Evolutionary conservation across 2,113 vertebrate species (phyloP).

Genomic region (Struthio camelus): DNA sequence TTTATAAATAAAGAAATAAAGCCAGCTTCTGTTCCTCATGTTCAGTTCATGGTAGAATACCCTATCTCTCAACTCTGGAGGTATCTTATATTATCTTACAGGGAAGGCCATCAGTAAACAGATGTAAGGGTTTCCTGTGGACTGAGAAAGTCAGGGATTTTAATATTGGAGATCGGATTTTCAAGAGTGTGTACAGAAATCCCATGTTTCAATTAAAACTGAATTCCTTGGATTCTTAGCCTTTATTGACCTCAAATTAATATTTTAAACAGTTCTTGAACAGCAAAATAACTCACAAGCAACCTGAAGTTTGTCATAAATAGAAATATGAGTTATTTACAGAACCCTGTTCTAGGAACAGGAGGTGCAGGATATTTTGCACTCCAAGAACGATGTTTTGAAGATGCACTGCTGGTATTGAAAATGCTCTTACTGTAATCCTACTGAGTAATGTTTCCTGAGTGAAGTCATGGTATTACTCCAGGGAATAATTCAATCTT

Average conservation of each 20-base stretch:
- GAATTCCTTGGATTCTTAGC: neutral
- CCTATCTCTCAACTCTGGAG: neutral
- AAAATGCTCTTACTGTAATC: constrained; percentile 11
- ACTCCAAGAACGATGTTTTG: constrained; percentile 45
- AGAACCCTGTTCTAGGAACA: neutral
- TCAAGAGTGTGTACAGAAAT: neutral
- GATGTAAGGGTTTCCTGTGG: neutral
- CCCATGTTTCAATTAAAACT: neutral
- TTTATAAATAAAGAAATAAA: neutral
- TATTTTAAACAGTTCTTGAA: neutral
- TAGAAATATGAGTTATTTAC: neutral
- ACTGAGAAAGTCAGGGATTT: neutral
- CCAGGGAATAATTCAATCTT: neutral
- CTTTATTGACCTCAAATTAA: neutral
- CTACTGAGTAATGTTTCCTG: constrained; percentile 46
- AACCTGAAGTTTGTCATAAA: neutral
- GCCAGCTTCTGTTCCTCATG: neutral
- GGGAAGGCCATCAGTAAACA: neutral
- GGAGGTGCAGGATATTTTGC: constrained; percentile 21
- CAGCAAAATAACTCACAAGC: neutral
- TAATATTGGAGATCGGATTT: neutral
- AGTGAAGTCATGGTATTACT: constrained; percentile 41
- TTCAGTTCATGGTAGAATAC: neutral
- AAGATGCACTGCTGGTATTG: neutral
- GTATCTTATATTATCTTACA: neutral